Evolutionary conservation across 92 coral and sea anemone genomes (phyloP).

Genomic region (Zoanthus sansibaricus): DNA sequence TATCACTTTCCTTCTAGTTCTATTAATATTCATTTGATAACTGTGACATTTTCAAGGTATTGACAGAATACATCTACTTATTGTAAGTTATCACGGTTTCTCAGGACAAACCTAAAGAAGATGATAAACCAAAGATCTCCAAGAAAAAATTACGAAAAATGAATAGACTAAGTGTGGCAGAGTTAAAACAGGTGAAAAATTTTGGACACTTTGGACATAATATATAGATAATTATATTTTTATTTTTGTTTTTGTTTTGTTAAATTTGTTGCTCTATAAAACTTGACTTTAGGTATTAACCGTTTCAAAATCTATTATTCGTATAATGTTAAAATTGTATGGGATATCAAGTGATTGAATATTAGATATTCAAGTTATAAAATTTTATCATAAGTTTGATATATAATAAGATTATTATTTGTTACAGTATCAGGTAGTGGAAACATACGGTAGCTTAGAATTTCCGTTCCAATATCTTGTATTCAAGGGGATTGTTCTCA

Average conservation of each 20-base stretch:
- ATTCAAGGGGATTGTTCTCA: not conserved
- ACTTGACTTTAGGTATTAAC: not conserved
- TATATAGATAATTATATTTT: too few species aligned
- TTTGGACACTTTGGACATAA: too few species aligned
- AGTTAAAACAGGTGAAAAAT: conserved; percentile 83
- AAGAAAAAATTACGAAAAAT: conserved; percentile 94
- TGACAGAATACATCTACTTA: too few species aligned
- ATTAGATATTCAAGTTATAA: not conserved
- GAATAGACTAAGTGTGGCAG: conserved; percentile 98
- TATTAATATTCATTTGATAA: too few species aligned
- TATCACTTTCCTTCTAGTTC: too few species aligned
- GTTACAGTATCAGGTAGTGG: not conserved
- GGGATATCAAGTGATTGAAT: not conserved
- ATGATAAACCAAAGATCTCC: conserved; percentile 90
- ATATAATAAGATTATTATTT: not conserved
- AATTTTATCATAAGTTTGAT: not conserved
- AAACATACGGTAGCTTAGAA: not conserved
- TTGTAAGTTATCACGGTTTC: too few species aligned
- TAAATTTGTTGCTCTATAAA: too few species aligned
- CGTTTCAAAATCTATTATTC: not conserved
- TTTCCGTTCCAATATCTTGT: not conserved
- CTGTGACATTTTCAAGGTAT: too few species aligned
- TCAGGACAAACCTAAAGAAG: conserved; percentile 74
- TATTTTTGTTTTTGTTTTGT: too few species aligned
- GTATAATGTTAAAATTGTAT: not conserved